Evolutionary conservation across 2,888 invertebrate genomes (phyloP).

Genomic region (Tetramorium bicarinatum): DNA sequence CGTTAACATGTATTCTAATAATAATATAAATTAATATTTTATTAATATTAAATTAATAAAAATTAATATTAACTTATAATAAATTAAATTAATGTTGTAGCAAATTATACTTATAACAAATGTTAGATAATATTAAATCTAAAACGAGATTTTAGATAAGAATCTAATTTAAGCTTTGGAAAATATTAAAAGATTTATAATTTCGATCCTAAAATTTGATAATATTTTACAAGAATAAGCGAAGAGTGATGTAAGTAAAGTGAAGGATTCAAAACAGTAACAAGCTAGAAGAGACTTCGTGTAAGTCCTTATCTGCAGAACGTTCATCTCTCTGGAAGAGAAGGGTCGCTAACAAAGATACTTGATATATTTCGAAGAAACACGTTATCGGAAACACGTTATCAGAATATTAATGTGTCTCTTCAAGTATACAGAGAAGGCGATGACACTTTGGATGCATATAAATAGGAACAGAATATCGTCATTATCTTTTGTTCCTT

Average conservation of each 20-base stretch:
- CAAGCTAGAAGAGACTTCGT: constrained; percentile 60
- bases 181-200: constrained; percentile 6
- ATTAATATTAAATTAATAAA: not conserved
- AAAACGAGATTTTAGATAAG: not conserved
- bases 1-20: not conserved
- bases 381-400: constrained; percentile 64
- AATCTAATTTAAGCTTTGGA: not conserved
- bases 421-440: not conserved
- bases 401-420: constrained; percentile 72
- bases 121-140: not conserved
- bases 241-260: constrained; percentile 43
- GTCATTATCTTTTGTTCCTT: not conserved
- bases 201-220: not conserved
- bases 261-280: constrained; percentile 52
- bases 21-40: constrained; percentile 1
- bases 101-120: not conserved
- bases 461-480: not conserved
- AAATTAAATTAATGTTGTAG: not conserved
- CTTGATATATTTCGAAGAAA: constrained; percentile 48
- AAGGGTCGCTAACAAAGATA: constrained; percentile 47
- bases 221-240: constrained; percentile 62
- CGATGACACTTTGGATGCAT: constrained; percentile 13
- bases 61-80: constrained; percentile 1
- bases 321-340: constrained; percentile 57
- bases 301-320: constrained; percentile 66